phyloP scores from a whole-genome alignment of 2,888 invertebrate species.

The Drosophila nr. medialis region DNA sequence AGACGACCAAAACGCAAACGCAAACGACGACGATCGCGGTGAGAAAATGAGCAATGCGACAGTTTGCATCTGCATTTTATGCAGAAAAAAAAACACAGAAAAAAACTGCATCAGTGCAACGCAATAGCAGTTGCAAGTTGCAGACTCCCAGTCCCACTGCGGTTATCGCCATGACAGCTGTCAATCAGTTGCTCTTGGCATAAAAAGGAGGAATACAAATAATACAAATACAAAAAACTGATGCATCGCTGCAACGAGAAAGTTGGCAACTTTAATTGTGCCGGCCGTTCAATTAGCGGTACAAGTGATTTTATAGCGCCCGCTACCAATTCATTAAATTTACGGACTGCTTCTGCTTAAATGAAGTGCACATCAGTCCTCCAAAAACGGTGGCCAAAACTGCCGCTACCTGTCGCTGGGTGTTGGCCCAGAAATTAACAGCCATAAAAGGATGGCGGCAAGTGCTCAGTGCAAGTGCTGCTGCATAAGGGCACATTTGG shows the following conservation, averaged over 20 bases:
- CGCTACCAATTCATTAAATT: conserved; percentile 44
- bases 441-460: conserved; percentile 39
- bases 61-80: conserved; percentile 75
- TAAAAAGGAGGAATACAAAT: conserved; percentile 9
- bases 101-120: conserved; percentile 38
- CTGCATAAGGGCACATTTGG: conserved; percentile 47
- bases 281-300: conserved; percentile 68
- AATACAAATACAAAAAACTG: conserved; percentile 10
- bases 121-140: conserved; percentile 24
- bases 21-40: conserved; percentile 42
- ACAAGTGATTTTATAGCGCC: conserved; percentile 79
- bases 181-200: conserved; percentile 61
- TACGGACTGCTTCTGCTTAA: conserved; percentile 15
- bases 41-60: conserved; percentile 75
- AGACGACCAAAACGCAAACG: not conserved
- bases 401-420: conserved; percentile 42
- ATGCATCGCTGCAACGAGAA: conserved; percentile 54
- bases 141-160: conserved; percentile 63
- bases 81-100: conserved; percentile 37
- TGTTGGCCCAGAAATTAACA: conserved; percentile 74
- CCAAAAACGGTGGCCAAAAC: conserved; percentile 16
- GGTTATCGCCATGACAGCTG: conserved; percentile 81
- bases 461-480: conserved; percentile 22
- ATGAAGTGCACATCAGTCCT: conserved; percentile 18
- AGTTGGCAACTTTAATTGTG: conserved; percentile 69